phyloP scores from a whole-genome alignment of 2,797 vertebrate species.

The Eulemur mongoz region DNA sequence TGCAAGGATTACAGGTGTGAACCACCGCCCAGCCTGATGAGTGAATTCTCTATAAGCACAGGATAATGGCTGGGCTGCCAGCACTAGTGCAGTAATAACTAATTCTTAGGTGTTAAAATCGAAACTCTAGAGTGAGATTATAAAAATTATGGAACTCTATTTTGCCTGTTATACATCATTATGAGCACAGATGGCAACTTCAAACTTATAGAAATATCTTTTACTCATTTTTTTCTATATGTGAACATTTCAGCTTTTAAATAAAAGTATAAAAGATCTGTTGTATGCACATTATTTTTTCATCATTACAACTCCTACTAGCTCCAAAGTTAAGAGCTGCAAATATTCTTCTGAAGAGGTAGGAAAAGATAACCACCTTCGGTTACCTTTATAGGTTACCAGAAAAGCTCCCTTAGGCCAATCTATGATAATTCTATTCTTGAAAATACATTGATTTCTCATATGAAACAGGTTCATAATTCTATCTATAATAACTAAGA shows the following conservation, averaged over 20 bases:
- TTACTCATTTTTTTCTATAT: not conserved
- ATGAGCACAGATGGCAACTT: not conserved
- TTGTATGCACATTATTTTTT: not conserved
- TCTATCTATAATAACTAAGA: slow-evolving; percentile 26
- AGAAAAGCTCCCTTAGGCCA: not conserved
- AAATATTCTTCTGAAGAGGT: not conserved
- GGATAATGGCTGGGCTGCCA: not conserved
- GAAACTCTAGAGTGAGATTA: slow-evolving; percentile 5
- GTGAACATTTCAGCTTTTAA: slow-evolving; percentile 19
- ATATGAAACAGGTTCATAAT: slow-evolving; percentile 5
- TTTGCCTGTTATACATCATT: not conserved
- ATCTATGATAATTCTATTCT: not conserved
- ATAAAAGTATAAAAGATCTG: not conserved
- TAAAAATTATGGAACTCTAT: not conserved
- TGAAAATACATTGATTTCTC: slow-evolving; percentile 43
- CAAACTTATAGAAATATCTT: slow-evolving; percentile 33
- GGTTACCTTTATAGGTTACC: not conserved
- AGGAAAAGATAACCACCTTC: not conserved
- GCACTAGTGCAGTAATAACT: not conserved
- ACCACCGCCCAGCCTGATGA: not conserved
- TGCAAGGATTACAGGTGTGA: too few relatives aligned
- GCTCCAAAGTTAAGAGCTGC: not conserved
- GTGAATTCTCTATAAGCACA: not conserved
- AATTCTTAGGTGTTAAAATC: not conserved
- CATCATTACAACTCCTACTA: not conserved